Base-by-base conservation (phyloP, 2,113 vertebrate species). In the Syngnathus typhle region DNA sequence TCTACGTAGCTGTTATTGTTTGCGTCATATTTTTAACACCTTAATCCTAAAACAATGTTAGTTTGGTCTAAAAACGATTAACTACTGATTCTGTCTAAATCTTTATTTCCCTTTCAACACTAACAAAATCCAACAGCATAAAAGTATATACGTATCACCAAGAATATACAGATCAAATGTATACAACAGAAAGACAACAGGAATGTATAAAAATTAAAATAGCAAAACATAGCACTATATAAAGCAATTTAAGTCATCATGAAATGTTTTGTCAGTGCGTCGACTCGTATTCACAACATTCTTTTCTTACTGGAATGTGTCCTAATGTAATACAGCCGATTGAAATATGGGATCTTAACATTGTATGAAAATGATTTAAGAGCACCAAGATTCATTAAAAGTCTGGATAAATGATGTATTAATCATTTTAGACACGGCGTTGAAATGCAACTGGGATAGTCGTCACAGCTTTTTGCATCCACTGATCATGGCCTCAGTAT, bases 21-120 rank as follows among this genome's bases (percentile, higher is more conserved):
- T 10, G 19, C 19, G 0, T 0, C 0, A n/a, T 6, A n/a, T 51
- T 15, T 8, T 51, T n/a, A 5, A 15, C 27, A 32, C 27, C 27
- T 27, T 27, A 27, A 27, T 27, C 27, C 27, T 32, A 32, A 32
- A 32, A 32, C 27, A 32, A 3, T 32, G 12, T 32, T 37, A 7
- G 6, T 60, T 5, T 39, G 8, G 21, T 19, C 23, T 62, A 63
- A 47, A 6, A 44, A 41, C 21, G 0, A 19, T 49, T 9, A 51
- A 60, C 67, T 19, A 1, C 64, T 68, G 61, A 32, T 68, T 69
- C 66, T 65, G 49, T 69, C 27, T 65, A 68, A 46, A 64, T 21
- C 64, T 88, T 88, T 84, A 84, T 87, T 89, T 83, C 12, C 56
- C 72, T 84, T 77, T 78, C 58, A 85, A 87, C 82, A 87, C 27